phyloP scores from a whole-genome alignment of 2,797 vertebrate species.

The Danio aesculapii region DNA sequence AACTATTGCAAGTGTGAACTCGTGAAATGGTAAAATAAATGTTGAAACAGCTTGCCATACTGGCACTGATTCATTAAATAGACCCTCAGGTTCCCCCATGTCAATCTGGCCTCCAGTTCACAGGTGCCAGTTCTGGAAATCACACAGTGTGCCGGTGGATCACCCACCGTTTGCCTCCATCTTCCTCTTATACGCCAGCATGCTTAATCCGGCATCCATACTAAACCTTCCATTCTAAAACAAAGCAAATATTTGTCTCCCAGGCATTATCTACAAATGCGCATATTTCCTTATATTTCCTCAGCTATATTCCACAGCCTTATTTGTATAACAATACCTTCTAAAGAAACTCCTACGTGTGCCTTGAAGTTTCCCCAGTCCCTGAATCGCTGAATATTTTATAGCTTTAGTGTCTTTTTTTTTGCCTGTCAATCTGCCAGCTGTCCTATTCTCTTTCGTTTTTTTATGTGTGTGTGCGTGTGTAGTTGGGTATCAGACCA shows the following conservation, averaged over 20 bases:
- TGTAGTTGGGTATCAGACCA: slow-evolving; percentile 53
- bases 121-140: slow-evolving; percentile 11
- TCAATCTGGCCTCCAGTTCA: slow-evolving; percentile 10
- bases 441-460: slow-evolving; percentile 47
- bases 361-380: slow-evolving; percentile 50
- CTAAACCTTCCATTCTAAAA: slow-evolving; percentile 19
- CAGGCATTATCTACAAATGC: slow-evolving; percentile 40
- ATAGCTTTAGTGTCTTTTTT: slow-evolving; percentile 47
- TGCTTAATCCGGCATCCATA: slow-evolving; percentile 16
- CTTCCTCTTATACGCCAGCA: background rate
- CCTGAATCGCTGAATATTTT: slow-evolving; percentile 58
- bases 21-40: too few relatives aligned
- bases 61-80: slow-evolving; percentile 22
- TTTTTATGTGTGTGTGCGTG: slow-evolving; percentile 2
- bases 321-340: slow-evolving; percentile 26
- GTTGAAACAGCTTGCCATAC: too few relatives aligned
- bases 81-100: slow-evolving; percentile 9
- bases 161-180: background rate
- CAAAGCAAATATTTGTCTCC: slow-evolving; percentile 44
- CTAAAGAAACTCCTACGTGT: slow-evolving; percentile 49
- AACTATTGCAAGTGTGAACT: too few relatives aligned
- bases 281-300: slow-evolving; percentile 30
- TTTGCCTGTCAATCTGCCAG: slow-evolving; percentile 54
- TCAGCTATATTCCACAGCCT: slow-evolving; percentile 10
- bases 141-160: background rate